Base-by-base conservation (phyloP, 1,140 invertebrate genomes). In the Belonocnema kinseyi region DNA sequence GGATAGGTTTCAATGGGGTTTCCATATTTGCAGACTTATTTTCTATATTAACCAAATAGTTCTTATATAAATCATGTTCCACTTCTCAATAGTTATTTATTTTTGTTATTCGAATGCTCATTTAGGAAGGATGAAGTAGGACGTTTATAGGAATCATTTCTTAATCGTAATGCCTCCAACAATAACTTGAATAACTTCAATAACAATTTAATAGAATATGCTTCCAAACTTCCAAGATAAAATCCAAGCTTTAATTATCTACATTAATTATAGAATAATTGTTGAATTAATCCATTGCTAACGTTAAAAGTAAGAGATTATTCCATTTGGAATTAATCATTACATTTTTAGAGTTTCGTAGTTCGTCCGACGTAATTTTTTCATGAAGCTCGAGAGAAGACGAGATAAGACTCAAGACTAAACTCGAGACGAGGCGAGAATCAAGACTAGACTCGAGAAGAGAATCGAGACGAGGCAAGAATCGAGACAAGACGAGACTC, bases 21-120 rank as follows among this genome's bases (percentile, higher is more conserved):
- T 82, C 80, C 78, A 82, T 82, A 79, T 82, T 76, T 82, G 77
- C 58, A 79, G 77, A 82, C 77, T 77, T 77, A 81, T 71, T 77
- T 40, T 50, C 46, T 40, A 51, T 50, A 14, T 51, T 13, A 56
- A 74, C 17, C 17, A 50, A 72, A 50, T 10, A n/a, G 8, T 50
- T 72, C 50, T 72, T 72, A n/a, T 72, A 21, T 52, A 40, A 54
- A 53, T 74, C 50, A 50, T 72, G 70, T 19, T 51, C 50, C 40
- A 50, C 40, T 72, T 72, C 40, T 51, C 40, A 72, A 72, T 72
- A 50, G 19, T 26, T 19, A 50, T 50, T 51, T 72, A 72, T 72
- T 50, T 51, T n/a, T 50, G 19, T 50, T 72, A 50, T 10, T 46
- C 11, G 19, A 21, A 26, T 58, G 56, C 58, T 40, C 26, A 40